phyloP scores from a whole-genome alignment of 2,113 vertebrate species.

The Brachyhypopomus occidentalis region DNA sequence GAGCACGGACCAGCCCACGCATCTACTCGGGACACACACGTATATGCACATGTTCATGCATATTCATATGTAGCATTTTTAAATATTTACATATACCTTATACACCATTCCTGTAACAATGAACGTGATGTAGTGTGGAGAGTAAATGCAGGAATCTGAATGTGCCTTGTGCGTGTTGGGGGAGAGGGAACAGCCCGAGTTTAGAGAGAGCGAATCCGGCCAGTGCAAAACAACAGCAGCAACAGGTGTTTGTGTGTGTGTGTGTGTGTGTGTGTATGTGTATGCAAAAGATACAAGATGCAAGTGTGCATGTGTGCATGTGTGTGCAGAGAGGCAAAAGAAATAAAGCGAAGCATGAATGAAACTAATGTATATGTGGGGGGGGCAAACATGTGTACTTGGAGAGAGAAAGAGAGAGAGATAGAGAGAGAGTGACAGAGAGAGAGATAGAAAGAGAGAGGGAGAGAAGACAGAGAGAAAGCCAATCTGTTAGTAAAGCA shows the following conservation, averaged over 20 bases:
- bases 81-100: background rate
- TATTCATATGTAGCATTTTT: background rate
- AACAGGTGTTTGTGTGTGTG: background rate
- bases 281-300: background rate
- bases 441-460: background rate
- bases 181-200: conserved; percentile 7
- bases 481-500: background rate
- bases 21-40: background rate
- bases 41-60: background rate
- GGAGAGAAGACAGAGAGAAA: background rate
- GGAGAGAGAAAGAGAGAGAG: background rate
- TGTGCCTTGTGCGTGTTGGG: too few species aligned
- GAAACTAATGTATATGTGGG: conserved; percentile 33
- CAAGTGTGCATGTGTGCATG: background rate
- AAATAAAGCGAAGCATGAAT: conserved; percentile 3
- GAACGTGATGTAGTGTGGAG: too few species aligned
- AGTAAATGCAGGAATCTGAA: too few species aligned
- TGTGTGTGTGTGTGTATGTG: conserved; percentile 20
- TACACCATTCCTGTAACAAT: too few species aligned
- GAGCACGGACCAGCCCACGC: background rate
- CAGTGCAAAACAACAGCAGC: conserved; percentile 26
- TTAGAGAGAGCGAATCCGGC: conserved; percentile 26
- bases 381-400: conserved; percentile 22
- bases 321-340: background rate
- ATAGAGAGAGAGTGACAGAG: conserved; percentile 2